Conservation (phyloP, 1,140 invertebrate genomes). For the Philotrypesis tridentata region DNA sequence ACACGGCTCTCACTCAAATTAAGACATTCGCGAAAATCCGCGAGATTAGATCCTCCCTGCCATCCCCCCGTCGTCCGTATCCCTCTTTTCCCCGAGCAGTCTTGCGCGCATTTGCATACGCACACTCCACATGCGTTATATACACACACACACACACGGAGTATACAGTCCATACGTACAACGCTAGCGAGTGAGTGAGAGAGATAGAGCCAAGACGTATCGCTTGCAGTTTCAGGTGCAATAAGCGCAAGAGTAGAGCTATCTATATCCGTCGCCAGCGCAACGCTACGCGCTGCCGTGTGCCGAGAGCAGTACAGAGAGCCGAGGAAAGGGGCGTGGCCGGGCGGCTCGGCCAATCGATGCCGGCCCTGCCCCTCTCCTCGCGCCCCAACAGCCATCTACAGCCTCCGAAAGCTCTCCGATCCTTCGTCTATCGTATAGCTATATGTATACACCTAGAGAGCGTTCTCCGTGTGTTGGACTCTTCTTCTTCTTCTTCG, state of each 20-base stretch:
- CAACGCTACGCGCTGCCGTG: too few species aligned
- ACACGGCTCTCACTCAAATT: conserved; percentile 49
- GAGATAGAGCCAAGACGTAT: conserved; percentile 20
- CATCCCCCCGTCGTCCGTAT: neutral
- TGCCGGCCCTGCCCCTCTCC: conserved; percentile 55
- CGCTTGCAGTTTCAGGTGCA: conserved; percentile 56
- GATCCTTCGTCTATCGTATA: too few species aligned
- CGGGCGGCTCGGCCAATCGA: conserved; percentile 66
- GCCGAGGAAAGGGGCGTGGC: conserved; percentile 64
- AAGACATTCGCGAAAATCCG: conserved; percentile 60
- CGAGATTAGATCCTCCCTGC: conserved; percentile 34
- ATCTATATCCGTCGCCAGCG: neutral
- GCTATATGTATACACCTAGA: neutral
- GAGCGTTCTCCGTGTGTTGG: too few species aligned
- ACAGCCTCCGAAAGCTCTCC: neutral
- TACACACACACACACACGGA: too few species aligned
- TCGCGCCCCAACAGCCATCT: neutral
- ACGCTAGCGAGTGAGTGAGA: too few species aligned
- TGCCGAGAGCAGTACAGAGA: neutral
- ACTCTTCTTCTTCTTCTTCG: too few species aligned
- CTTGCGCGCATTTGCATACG: neutral
- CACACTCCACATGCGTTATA: neutral
- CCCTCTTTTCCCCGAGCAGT: too few species aligned
- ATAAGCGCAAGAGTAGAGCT: conserved; percentile 47
- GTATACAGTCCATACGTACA: too few species aligned